These are phyloP conservation scores for Muschampia plurimacula DNA, from an alignment of 2,888 invertebrate genomes.

Conservation along the genomic window DNA sequence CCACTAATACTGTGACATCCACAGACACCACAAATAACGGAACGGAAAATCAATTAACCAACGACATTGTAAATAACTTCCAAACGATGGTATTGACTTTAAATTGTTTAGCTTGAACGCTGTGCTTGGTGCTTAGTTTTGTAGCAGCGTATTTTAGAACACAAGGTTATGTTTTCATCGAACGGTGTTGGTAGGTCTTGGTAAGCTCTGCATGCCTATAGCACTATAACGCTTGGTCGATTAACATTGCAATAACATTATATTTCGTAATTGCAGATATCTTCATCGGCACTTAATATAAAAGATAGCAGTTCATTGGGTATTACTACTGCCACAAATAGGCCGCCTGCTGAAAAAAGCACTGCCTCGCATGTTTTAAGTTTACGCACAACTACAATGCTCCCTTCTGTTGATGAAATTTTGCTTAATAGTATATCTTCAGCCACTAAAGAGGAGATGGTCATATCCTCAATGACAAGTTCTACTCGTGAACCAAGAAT, in stretches of 20 bases:
- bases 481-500: constrained; percentile 83
- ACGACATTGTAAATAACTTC: constrained; percentile 85
- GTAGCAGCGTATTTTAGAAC: constrained; percentile 56
- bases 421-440: constrained; percentile 87
- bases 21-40: constrained; percentile 85
- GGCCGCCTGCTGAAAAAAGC: constrained; percentile 79
- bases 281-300: constrained; percentile 82
- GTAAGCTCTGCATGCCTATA: constrained; percentile 70
- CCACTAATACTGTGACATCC: constrained; percentile 88
- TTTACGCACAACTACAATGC: constrained; percentile 85
- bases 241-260: constrained; percentile 73
- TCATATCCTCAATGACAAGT: constrained; percentile 81
- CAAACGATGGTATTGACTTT: constrained; percentile 83
- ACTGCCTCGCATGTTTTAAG: constrained; percentile 85
- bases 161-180: constrained; percentile 54
- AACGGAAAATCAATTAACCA: constrained; percentile 82
- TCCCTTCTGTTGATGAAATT: constrained; percentile 86
- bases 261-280: constrained; percentile 84
- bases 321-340: constrained; percentile 77
- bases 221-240: constrained; percentile 63
- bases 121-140: constrained; percentile 75
- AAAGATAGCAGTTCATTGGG: constrained; percentile 80
- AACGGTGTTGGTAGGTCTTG: constrained; percentile 54
- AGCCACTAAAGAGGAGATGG: constrained; percentile 86
- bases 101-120: constrained; percentile 81